A percentile compares a stretch with the other conserved stretches of the same genome.
Conservation (phyloP, 2,888 invertebrate species). For the Morpho achilles region DNA sequence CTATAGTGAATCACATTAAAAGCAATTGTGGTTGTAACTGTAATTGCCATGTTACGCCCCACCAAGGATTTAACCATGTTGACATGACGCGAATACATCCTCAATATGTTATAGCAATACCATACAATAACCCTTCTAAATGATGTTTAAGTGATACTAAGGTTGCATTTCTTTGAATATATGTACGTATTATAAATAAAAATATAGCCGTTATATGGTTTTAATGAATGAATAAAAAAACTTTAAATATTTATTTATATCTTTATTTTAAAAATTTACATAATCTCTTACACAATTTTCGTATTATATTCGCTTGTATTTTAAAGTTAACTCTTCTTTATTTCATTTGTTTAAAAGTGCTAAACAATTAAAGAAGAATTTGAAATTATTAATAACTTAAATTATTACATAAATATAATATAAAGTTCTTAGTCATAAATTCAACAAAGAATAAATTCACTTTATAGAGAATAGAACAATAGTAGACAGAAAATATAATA, state of each 20-base stretch:
- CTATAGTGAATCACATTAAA: constrained; percentile 14
- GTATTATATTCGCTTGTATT: no score
- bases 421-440: constrained; percentile 5
- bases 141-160: background rate
- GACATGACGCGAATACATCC: constrained; percentile 30
- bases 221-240: no score
- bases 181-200: background rate
- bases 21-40: constrained; percentile 42
- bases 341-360: no score
- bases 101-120: constrained; percentile 47
- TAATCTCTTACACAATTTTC: no score
- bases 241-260: no score
- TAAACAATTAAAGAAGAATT: no score
- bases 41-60: constrained; percentile 39
- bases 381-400: no score
- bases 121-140: constrained; percentile 33
- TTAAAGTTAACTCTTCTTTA: no score
- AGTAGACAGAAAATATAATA: constrained; percentile 16
- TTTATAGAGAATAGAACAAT: constrained; percentile 13
- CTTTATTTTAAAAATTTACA: no score
- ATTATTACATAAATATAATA: background rate
- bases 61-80: constrained; percentile 23
- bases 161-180: constrained; percentile 1
- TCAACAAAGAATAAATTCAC: constrained; percentile 11
- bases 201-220: background rate